Base-by-base conservation (phyloP, 2,113 vertebrate genomes). In the Cyprinodon tularosa region DNA sequence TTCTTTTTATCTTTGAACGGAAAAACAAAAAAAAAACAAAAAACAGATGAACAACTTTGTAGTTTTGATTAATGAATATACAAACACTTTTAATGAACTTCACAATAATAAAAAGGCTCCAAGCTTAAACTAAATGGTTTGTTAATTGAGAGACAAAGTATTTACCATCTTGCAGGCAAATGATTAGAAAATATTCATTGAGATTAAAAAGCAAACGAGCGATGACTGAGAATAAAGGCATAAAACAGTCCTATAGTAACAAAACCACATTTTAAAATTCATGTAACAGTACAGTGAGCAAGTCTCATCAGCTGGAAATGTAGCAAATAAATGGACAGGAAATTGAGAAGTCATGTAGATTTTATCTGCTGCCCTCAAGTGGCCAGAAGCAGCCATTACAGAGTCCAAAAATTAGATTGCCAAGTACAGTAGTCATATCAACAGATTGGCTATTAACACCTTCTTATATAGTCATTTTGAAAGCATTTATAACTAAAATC, bases 401-500 rank as follows among this genome's bases (percentile, higher is more conserved):
- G 4, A 38, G 42, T 12, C 4, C 4, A 17, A 53, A 57, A 29
- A 64, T 9, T 14, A 70, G 47, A n/a, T 4, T 53, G 17, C 20
- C 36, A 62, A 29, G 9, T 64, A 72, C 20, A 57, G 14, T 2
- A n/a, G 7, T 20, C 15, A 50, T 29, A 29, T 17, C 15, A 57
- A n/a, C n/a, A 9, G 50, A 57, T 2, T 57, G 8, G 6, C 8
- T 57, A 57, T 53, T 5, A 53, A 45, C 12, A 11, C 44, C 44
- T 60, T 60, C n/a, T 60, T 11, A 60, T 29, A 60, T 60, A 3
- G 39, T 38, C 4, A 14, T 37, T 17, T n/a, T 20, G 20, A 14
- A 77, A 80, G 79, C 45, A 20, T 77, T 3, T 37, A 45, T 20
- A 68, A 65, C 68, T 70, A 10, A 71, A 12, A 76, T 69, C 74